Evolutionary conservation across 2,113 vertebrate genomes (phyloP).

Genomic region (Neogobius melanostomus): DNA sequence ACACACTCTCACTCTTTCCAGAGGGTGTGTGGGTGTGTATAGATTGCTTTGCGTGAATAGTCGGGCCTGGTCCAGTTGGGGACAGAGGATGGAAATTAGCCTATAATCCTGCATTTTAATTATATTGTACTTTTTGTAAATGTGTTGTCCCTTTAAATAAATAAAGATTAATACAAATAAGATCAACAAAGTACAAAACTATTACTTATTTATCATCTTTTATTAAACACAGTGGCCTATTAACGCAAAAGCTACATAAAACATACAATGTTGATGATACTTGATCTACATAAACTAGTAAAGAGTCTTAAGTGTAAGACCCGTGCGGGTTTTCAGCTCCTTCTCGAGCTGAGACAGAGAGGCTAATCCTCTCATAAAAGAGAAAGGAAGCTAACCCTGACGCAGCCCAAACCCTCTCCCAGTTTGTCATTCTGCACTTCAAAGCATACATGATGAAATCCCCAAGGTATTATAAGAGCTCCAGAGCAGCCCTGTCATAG

Average conservation of each 20-base stretch:
- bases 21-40: too few relatives aligned
- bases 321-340: constrained; percentile 28
- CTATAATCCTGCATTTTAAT: too few relatives aligned
- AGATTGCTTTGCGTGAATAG: too few relatives aligned
- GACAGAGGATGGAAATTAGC: too few relatives aligned
- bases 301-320: constrained; percentile 32
- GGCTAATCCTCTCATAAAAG: constrained; percentile 62
- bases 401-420: constrained; percentile 61
- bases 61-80: too few relatives aligned
- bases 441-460: constrained; percentile 77
- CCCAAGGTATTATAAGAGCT: constrained; percentile 71
- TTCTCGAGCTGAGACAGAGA: constrained; percentile 56
- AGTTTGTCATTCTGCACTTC: constrained; percentile 74
- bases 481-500: constrained; percentile 59
- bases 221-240: background rate
- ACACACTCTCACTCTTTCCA: too few relatives aligned
- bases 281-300: constrained; percentile 45
- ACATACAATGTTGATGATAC: constrained; percentile 4
- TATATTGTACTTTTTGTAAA: too few relatives aligned
- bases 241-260: background rate
- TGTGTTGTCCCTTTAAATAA: too few relatives aligned
- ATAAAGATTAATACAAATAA: too few relatives aligned
- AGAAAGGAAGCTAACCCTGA: constrained; percentile 59
- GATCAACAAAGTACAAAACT: background rate
- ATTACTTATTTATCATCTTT: background rate